Conservation (phyloP, 1,140 invertebrate genomes). For the Drosophila bocqueti region DNA sequence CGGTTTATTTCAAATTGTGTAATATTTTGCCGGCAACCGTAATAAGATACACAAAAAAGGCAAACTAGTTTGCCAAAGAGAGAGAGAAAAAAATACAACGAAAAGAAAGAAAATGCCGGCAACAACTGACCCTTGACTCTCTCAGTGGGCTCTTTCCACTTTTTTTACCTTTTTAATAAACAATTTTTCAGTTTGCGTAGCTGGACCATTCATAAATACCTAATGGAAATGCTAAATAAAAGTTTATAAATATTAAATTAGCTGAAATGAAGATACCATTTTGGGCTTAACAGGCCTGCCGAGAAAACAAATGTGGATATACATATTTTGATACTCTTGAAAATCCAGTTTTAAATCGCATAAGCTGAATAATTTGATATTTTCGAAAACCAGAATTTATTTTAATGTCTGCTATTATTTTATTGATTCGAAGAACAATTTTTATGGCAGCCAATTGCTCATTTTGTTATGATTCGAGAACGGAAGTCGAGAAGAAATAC, state of each 20-base stretch:
- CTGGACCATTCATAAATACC: slow-evolving; percentile 56
- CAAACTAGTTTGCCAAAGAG: slow-evolving; percentile 39
- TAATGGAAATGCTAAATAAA: slow-evolving; percentile 35
- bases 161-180: slow-evolving; percentile 79
- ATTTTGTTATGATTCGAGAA: slow-evolving; percentile 6
- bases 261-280: slow-evolving; percentile 58
- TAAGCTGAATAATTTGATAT: not conserved
- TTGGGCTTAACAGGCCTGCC: slow-evolving; percentile 26
- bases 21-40: slow-evolving; percentile 38
- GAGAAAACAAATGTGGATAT: slow-evolving; percentile 10
- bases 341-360: slow-evolving; percentile 33
- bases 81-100: not conserved
- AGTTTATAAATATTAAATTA: slow-evolving; percentile 77
- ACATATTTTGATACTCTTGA: slow-evolving; percentile 9
- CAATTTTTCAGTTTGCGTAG: slow-evolving; percentile 49
- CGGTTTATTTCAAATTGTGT: slow-evolving; percentile 57
- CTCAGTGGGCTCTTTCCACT: slow-evolving; percentile 12
- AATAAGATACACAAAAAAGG: slow-evolving; percentile 29
- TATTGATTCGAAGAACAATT: slow-evolving; percentile 31
- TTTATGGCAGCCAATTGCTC: slow-evolving; percentile 19
- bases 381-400: slow-evolving; percentile 26
- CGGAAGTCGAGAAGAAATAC: slow-evolving; percentile 15
- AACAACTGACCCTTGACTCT: slow-evolving; percentile 15
- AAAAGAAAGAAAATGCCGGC: slow-evolving; percentile 9
- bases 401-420: slow-evolving; percentile 6